A percentile compares a stretch with the other conserved stretches of the same genome.
Conservation (phyloP, 1,140 invertebrate species). For the Glossosoma conforme region DNA sequence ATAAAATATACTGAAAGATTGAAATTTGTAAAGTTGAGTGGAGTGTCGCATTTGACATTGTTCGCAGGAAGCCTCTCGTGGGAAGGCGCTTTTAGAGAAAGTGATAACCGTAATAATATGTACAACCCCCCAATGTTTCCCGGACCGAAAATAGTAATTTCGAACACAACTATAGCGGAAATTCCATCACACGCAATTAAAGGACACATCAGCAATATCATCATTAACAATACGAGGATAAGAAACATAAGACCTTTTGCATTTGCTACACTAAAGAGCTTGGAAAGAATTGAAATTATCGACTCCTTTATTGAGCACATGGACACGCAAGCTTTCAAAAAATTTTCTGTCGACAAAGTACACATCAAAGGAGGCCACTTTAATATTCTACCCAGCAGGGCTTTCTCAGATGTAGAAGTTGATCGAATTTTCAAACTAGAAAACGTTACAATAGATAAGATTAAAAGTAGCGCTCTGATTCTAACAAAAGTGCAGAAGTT, state of each 20-base stretch:
- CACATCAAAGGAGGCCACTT: slow-evolving; percentile 52
- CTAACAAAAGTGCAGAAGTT: slow-evolving; percentile 54
- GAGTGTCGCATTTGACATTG: slow-evolving; percentile 37
- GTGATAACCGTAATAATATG: no score
- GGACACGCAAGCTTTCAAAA: slow-evolving; percentile 71
- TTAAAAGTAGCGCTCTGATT: slow-evolving; percentile 62
- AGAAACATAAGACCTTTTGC: slow-evolving; percentile 62
- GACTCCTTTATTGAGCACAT: slow-evolving; percentile 56
- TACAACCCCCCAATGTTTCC: slow-evolving; percentile 37
- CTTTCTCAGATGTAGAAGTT: slow-evolving; percentile 68
- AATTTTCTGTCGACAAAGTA: slow-evolving; percentile 64
- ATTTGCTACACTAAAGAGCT: slow-evolving; percentile 61
- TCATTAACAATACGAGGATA: slow-evolving; percentile 57
- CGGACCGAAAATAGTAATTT: slow-evolving; percentile 40
- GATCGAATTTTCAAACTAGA: slow-evolving; percentile 58
- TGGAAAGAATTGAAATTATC: slow-evolving; percentile 49
- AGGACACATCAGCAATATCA: slow-evolving; percentile 63
- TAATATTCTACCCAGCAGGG: slow-evolving; percentile 57
- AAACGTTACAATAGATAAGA: slow-evolving; percentile 52
- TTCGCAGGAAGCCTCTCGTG: slow-evolving; percentile 40
- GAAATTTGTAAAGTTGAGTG: slow-evolving; percentile 37
- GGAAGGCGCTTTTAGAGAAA: slow-evolving; percentile 36
- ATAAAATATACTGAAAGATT: slow-evolving; percentile 39
- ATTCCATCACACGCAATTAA: slow-evolving; percentile 64
- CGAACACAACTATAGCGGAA: slow-evolving; percentile 49